phyloP scores from a whole-genome alignment of 2,797 vertebrate species.

The Coregonus sp. region DNA sequence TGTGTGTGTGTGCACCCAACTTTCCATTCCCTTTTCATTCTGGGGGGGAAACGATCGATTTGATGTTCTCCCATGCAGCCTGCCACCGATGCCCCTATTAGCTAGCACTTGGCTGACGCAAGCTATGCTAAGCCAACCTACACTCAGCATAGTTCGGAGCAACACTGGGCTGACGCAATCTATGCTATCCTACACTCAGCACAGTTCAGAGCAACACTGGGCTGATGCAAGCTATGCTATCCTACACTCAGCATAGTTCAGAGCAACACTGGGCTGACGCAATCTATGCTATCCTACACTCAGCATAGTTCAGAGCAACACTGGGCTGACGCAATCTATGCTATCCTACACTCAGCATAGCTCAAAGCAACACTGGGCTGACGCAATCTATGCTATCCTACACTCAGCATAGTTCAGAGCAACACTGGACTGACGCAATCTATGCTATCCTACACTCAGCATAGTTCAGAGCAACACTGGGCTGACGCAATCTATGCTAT shows the following conservation, averaged over 20 bases:
- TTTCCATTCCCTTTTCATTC: slow-evolving; percentile 63
- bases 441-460: slow-evolving; percentile 41
- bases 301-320: slow-evolving; percentile 9
- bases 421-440: slow-evolving; percentile 71
- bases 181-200: background rate
- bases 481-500: slow-evolving; percentile 65
- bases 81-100: slow-evolving; percentile 75
- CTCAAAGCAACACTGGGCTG: slow-evolving; percentile 49
- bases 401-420: too few species aligned
- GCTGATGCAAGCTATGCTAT: slow-evolving; percentile 70
- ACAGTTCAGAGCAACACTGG: slow-evolving; percentile 23
- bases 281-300: slow-evolving; percentile 3
- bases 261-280: slow-evolving; percentile 44
- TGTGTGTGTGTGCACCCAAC: slow-evolving; percentile 67
- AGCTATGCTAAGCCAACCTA: slow-evolving; percentile 53
- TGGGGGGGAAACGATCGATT: slow-evolving; percentile 74
- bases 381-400: slow-evolving; percentile 4
- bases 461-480: slow-evolving; percentile 53
- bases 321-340: slow-evolving; percentile 70
- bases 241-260: slow-evolving; percentile 49
- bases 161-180: slow-evolving; percentile 42
- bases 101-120: slow-evolving; percentile 71
- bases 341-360: slow-evolving; percentile 46
- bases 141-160: slow-evolving; percentile 50
- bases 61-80: slow-evolving; percentile 74